phyloP scores from a whole-genome alignment of 2,888 invertebrate genomes.

The Stratiomys singularior region DNA sequence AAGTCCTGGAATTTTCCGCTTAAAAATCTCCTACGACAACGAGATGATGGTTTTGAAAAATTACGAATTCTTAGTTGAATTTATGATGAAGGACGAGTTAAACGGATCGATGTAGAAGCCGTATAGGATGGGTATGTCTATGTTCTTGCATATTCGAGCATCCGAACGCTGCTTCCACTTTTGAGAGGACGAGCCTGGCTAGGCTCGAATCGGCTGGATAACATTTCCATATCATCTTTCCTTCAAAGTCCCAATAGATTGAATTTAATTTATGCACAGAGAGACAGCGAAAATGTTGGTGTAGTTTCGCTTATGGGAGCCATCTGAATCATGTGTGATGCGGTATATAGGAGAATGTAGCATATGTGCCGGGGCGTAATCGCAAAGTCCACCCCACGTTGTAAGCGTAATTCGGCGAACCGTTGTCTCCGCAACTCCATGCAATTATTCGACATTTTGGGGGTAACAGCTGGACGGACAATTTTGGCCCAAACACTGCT shows the following conservation, averaged over 20 bases:
- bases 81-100: conserved; percentile 9
- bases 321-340: conserved; percentile 10
- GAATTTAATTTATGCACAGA: conserved; percentile 34
- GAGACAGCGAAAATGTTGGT: background rate
- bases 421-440: conserved; percentile 33
- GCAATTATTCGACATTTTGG: conserved; percentile 38
- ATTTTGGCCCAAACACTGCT: background rate
- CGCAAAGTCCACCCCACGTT: background rate
- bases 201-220: background rate
- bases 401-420: conserved; percentile 31
- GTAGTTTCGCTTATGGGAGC: background rate
- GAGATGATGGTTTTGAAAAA: conserved; percentile 12
- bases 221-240: conserved; percentile 20
- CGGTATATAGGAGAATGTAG: background rate
- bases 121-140: background rate
- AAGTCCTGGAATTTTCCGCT: background rate
- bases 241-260: background rate
- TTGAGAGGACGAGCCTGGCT: background rate
- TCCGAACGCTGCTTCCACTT: background rate
- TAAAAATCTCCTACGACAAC: conserved; percentile 2
- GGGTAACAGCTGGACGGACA: conserved; percentile 34
- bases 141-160: background rate
- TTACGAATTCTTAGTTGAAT: conserved; percentile 23
- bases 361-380: background rate
- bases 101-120: background rate